These are phyloP conservation scores for Xylocampa areola DNA, from an alignment of 2,888 invertebrate genomes.

Conservation along the genomic window DNA sequence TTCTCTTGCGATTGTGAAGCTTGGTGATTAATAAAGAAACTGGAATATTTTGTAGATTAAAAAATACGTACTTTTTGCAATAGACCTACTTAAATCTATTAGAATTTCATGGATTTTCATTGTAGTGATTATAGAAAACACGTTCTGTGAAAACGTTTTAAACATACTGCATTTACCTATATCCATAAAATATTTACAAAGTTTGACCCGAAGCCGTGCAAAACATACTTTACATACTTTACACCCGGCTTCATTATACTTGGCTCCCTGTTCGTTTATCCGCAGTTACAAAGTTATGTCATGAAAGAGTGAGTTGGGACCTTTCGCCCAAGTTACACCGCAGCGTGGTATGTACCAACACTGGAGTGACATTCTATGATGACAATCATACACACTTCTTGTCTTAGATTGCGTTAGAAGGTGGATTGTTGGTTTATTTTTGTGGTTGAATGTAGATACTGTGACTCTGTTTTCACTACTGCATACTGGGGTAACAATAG, in stretches of 20 bases:
- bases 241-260: constrained; percentile 29
- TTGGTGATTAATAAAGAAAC: too few species aligned
- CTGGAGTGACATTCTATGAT: constrained; percentile 9
- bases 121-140: too few species aligned
- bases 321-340: constrained; percentile 33
- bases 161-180: too few species aligned
- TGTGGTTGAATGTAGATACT: too few species aligned
- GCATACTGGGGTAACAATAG: too few species aligned
- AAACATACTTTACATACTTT: constrained; percentile 19
- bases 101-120: too few species aligned
- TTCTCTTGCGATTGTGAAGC: too few species aligned
- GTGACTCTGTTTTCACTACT: constrained; percentile 1
- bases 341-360: constrained; percentile 12
- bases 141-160: too few species aligned
- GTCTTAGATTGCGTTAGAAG: constrained; percentile 13
- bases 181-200: background rate
- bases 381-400: constrained; percentile 23
- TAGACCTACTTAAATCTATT: too few species aligned
- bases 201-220: background rate
- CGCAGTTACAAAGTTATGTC: constrained; percentile 38
- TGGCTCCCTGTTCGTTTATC: constrained; percentile 20
- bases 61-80: too few species aligned
- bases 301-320: constrained; percentile 38
- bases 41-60: too few species aligned
- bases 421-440: too few species aligned